phyloP scores from a whole-genome alignment of 2,888 invertebrate genomes.

The Galeruca laticollis region DNA sequence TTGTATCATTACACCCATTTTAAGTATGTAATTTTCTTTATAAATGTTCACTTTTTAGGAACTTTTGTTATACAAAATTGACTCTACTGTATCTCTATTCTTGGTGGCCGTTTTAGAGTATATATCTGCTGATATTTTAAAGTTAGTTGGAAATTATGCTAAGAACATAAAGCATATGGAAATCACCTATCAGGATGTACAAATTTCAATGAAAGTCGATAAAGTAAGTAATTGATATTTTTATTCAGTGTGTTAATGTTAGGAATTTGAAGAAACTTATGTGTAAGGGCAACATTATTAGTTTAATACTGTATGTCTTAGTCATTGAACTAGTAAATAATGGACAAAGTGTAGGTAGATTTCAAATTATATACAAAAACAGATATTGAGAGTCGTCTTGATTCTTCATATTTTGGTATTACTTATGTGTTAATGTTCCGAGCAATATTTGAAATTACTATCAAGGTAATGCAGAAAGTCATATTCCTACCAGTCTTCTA shows the following conservation, averaged over 20 bases:
- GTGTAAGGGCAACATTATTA: neutral
- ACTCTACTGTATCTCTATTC: constrained; percentile 88
- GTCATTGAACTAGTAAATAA: too few species aligned
- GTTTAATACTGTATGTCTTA: neutral
- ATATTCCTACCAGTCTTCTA: too few species aligned
- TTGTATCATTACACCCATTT: neutral
- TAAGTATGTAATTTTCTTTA: neutral
- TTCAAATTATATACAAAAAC: too few species aligned
- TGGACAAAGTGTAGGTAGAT: too few species aligned
- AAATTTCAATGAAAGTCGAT: constrained; percentile 98
- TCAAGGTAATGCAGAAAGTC: too few species aligned
- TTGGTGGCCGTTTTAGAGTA: constrained; percentile 95
- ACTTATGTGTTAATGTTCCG: too few species aligned
- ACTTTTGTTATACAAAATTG: constrained; percentile 87
- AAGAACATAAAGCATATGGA: constrained; percentile 94
- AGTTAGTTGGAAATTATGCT: constrained; percentile 96
- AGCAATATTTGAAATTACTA: too few species aligned
- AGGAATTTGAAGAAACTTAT: constrained; percentile 8
- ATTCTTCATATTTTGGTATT: too few species aligned
- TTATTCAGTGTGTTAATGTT: constrained; percentile 10
- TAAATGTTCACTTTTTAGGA: constrained; percentile 71
- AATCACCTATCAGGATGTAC: constrained; percentile 94
- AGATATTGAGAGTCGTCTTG: too few species aligned
- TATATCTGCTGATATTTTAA: constrained; percentile 94
- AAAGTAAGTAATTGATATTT: constrained; percentile 73